Conservation (phyloP, 2,888 invertebrate genomes). For the Ommatoiulus sabulosus region DNA sequence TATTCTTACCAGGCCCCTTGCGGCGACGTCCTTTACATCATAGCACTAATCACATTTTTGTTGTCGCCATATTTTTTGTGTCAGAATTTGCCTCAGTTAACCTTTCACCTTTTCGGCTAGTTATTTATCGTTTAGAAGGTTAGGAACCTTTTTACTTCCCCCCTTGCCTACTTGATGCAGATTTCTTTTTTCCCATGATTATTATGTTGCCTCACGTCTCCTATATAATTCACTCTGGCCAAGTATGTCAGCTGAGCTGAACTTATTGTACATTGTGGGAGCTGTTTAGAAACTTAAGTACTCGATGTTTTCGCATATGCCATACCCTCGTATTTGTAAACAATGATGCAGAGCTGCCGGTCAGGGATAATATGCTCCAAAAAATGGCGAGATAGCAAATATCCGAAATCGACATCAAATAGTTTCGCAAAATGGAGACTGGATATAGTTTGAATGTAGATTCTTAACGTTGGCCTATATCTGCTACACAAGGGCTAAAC, state of each 20-base stretch:
- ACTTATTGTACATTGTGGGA: not conserved
- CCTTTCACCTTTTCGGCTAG: not conserved
- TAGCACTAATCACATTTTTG: not conserved
- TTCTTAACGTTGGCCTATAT: too few relatives aligned
- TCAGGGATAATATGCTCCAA: not conserved
- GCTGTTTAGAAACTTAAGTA: not conserved
- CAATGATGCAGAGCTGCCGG: not conserved
- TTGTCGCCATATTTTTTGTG: constrained; percentile 28
- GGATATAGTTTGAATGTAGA: too few relatives aligned
- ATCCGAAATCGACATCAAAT: too few relatives aligned
- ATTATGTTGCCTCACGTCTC: not conserved
- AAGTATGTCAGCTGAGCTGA: not conserved
- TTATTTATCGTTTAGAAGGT: constrained; percentile 18
- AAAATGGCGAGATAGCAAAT: not conserved
- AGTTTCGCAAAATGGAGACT: too few relatives aligned
- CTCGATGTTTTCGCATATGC: not conserved
- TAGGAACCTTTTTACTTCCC: constrained; percentile 15
- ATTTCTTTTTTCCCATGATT: constrained; percentile 25
- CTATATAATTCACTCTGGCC: not conserved
- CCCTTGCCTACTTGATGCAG: not conserved
- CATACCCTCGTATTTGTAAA: not conserved
- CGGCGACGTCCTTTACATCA: not conserved
- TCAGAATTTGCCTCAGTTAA: not conserved
- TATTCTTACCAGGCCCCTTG: not conserved
- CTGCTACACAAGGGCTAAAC: too few relatives aligned